These are phyloP conservation scores for Potorous gilbertii DNA, from an alignment of 2,797 vertebrate species.

Conservation along the genomic window DNA sequence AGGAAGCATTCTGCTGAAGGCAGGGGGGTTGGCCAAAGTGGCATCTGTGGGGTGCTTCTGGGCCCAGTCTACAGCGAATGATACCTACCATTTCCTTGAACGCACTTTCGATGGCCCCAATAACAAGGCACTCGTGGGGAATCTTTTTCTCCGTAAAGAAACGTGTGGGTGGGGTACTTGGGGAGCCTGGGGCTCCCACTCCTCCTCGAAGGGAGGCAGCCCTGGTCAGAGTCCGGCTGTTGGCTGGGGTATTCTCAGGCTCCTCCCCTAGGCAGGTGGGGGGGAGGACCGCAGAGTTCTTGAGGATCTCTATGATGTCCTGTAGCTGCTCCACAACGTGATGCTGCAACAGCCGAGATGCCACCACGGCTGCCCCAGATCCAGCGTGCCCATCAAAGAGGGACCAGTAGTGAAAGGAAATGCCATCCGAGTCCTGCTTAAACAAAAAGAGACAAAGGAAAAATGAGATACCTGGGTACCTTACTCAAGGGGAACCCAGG, in stretches of 20 bases:
- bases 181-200: conserved; percentile 91
- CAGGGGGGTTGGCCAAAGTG: neutral
- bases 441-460: conserved; percentile 41
- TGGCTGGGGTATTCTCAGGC: conserved; percentile 83
- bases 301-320: conserved; percentile 93
- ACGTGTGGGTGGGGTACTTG: conserved; percentile 90
- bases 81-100: conserved; percentile 97
- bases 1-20: neutral
- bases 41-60: rapidly evolving
- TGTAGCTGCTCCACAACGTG: conserved; percentile 94
- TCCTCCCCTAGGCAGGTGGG: conserved; percentile 96
- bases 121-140: conserved; percentile 94
- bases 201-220: conserved; percentile 93
- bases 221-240: conserved; percentile 91
- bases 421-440: conserved; percentile 88
- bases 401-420: conserved; percentile 96
- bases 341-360: conserved; percentile 93
- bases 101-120: conserved; percentile 96
- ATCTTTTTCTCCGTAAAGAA: conserved; percentile 98
- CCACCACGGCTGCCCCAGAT: conserved; percentile 93
- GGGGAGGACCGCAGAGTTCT: conserved; percentile 86
- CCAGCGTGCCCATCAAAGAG: conserved; percentile 97
- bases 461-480: neutral
- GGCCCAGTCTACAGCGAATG: rapidly evolving
- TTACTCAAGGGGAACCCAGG: rapidly evolving